Conservation (phyloP, 2,113 vertebrate species). For the Mesembrinibis cayennensis region DNA sequence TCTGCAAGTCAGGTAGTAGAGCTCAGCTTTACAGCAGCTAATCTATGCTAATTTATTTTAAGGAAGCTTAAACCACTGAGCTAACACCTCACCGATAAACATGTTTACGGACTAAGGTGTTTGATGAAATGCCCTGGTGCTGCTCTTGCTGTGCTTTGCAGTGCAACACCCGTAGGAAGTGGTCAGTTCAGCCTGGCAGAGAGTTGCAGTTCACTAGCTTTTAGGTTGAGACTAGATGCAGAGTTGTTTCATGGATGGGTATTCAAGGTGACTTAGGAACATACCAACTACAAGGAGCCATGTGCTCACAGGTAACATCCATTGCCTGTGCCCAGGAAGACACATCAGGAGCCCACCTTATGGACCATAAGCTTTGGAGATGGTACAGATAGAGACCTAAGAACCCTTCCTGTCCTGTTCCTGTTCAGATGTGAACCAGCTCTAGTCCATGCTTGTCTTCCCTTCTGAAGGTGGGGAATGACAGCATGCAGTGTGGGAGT, state of each 20-base stretch:
- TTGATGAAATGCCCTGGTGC: background rate
- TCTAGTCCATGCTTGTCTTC: background rate
- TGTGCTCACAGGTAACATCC: background rate
- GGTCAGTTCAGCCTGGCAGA: background rate
- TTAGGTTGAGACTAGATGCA: background rate
- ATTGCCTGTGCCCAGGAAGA: background rate
- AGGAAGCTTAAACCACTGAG: background rate
- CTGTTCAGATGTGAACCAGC: background rate
- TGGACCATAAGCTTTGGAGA: background rate
- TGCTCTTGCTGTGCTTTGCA: background rate
- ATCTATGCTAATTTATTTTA: background rate
- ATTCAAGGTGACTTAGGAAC: background rate
- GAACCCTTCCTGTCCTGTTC: background rate
- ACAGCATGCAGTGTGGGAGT: background rate
- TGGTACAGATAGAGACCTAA: background rate
- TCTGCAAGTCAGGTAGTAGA: background rate
- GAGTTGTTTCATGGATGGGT: background rate
- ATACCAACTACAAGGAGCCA: background rate
- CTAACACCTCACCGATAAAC: background rate
- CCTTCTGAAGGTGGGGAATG: background rate
- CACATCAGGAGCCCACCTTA: background rate
- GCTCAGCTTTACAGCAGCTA: background rate
- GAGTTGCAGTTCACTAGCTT: too few species aligned
- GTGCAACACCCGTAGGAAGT: too few species aligned
- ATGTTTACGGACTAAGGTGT: background rate